Percentiles rank a stretch among this genome's conserved stretches.
phyloP scores from a whole-genome alignment of 2,888 invertebrate species.

The Resseliella maxima region DNA sequence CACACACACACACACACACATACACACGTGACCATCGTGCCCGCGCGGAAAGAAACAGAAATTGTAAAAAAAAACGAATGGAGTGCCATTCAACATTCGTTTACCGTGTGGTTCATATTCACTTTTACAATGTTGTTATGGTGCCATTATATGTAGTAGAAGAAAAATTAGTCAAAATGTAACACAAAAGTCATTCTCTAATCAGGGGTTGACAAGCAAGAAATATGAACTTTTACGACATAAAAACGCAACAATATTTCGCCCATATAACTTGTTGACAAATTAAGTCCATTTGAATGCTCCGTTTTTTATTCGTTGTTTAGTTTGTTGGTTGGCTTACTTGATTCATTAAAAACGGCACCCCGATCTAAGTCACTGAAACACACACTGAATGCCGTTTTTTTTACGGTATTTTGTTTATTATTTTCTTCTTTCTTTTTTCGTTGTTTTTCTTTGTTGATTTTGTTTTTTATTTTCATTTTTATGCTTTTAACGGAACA shows the following conservation, averaged over 20 bases:
- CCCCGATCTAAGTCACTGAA: neutral
- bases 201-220: slow-evolving; percentile 22
- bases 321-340: too few species aligned
- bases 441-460: neutral
- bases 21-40: too few species aligned
- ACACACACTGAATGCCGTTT: neutral
- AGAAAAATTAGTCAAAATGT: slow-evolving; percentile 17
- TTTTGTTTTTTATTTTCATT: neutral
- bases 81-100: too few species aligned
- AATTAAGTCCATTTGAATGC: neutral
- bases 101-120: neutral
- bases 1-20: neutral
- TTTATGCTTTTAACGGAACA: neutral
- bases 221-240: slow-evolving; percentile 16
- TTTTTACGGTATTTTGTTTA: neutral
- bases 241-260: neutral
- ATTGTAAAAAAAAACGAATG: too few species aligned
- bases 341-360: neutral
- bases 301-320: neutral
- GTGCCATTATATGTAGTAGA: neutral
- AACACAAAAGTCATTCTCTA: neutral
- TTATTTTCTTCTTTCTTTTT: neutral
- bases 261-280: slow-evolving; percentile 15
- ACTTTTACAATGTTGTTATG: neutral
- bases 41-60: too few species aligned